Evolutionary conservation across 2,888 invertebrate genomes (phyloP).

Genomic region (Andrena marginata): DNA sequence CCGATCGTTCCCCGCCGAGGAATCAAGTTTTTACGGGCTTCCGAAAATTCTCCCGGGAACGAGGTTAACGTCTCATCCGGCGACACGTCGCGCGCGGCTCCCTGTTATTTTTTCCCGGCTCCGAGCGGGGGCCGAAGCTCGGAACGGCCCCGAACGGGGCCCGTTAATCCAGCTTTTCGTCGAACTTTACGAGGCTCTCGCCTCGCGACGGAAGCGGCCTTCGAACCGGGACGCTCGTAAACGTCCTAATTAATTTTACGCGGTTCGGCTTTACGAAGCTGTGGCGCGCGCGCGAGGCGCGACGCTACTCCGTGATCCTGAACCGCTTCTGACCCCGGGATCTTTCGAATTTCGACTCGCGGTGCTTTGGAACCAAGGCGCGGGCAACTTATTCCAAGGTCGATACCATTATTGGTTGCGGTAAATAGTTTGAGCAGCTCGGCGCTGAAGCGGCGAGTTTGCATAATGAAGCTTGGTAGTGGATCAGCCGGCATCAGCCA

Average conservation of each 20-base stretch:
- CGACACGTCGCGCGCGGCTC: slow-evolving; percentile 5
- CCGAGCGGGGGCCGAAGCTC: not conserved
- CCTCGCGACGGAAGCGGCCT: slow-evolving; percentile 6
- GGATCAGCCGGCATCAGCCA: slow-evolving; percentile 4
- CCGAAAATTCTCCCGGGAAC: slow-evolving; percentile 11
- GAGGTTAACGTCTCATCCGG: slow-evolving; percentile 21
- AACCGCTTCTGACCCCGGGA: not conserved
- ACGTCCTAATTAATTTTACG: slow-evolving; percentile 73
- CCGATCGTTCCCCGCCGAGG: not conserved
- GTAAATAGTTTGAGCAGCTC: not conserved
- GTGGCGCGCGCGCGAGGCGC: slow-evolving; percentile 30
- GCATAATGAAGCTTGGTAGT: not conserved
- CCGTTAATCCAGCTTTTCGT: slow-evolving; percentile 56
- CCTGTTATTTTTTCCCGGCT: slow-evolving; percentile 12
- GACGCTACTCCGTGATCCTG: slow-evolving; percentile 37
- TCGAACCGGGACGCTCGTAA: slow-evolving; percentile 60
- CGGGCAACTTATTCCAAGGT: too few species aligned
- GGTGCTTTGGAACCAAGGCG: too few species aligned
- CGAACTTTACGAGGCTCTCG: slow-evolving; percentile 62
- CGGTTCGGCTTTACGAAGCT: slow-evolving; percentile 56
- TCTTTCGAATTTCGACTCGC: not conserved
- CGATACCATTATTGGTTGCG: not conserved
- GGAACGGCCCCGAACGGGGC: not conserved
- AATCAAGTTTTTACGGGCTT: slow-evolving; percentile 5
- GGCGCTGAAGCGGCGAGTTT: not conserved